phyloP scores from a whole-genome alignment of 2,797 vertebrate species.

The Jordanella pulchra region DNA sequence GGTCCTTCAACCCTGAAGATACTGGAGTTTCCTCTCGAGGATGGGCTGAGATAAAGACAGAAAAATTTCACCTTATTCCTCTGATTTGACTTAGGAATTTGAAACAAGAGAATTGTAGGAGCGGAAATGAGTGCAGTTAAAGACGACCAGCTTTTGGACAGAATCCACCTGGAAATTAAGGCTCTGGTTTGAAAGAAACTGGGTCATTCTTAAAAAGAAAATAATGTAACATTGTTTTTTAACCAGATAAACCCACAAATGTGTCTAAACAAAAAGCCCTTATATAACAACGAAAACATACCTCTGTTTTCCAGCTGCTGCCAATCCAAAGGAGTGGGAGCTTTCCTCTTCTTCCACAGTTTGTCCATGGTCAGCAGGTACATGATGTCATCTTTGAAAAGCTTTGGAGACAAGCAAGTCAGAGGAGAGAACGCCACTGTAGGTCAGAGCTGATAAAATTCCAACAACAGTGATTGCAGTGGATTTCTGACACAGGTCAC shows the following conservation, averaged over 20 bases:
- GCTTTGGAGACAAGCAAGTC: conserved; percentile 73
- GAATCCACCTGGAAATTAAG: too few species aligned
- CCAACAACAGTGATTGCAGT: neutral
- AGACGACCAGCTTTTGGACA: too few species aligned
- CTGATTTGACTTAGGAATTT: too few species aligned
- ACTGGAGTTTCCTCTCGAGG: conserved; percentile 79
- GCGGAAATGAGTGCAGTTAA: too few species aligned
- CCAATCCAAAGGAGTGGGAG: conserved; percentile 94
- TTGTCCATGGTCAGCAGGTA: conserved; percentile 98
- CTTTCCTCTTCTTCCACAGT: conserved; percentile 97
- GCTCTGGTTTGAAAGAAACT: too few species aligned
- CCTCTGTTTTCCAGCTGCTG: conserved; percentile 85
- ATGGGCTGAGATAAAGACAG: conserved; percentile 49
- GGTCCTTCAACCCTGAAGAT: conserved; percentile 87
- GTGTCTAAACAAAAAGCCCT: neutral
- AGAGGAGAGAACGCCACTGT: neutral
- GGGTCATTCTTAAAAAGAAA: too few species aligned
- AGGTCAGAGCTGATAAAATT: neutral
- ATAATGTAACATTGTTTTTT: too few species aligned
- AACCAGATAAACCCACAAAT: neutral
- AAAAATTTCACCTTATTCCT: too few species aligned
- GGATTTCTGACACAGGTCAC: neutral
- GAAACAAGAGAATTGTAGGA: too few species aligned
- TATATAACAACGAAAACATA: conserved; percentile 55
- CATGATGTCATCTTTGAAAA: conserved; percentile 98